Evolutionary conservation across 2,797 vertebrate genomes (phyloP).

Genomic region (Balearica regulorum): DNA sequence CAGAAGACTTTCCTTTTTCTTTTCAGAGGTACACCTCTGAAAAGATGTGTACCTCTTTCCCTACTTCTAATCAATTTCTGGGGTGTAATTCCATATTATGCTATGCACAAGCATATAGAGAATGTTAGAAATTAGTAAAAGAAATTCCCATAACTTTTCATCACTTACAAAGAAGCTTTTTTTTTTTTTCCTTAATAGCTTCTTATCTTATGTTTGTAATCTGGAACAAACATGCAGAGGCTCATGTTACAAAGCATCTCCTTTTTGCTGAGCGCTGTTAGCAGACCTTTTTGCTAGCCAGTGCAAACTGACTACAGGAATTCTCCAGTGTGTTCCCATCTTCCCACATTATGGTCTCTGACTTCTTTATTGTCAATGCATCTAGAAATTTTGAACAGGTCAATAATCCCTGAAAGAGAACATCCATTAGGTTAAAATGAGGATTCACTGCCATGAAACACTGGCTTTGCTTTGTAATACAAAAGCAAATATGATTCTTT

Average conservation of each 20-base stretch:
- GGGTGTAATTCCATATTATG: neutral
- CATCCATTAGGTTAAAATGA: neutral
- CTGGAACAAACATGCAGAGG: neutral
- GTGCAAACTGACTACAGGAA: neutral
- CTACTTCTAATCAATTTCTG: slow-evolving; percentile 7
- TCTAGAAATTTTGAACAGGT: neutral
- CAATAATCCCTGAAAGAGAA: neutral
- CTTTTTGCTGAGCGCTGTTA: neutral
- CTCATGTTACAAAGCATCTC: neutral
- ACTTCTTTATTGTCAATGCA: neutral
- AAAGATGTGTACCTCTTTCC: neutral
- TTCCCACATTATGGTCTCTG: neutral
- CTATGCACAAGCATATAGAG: neutral
- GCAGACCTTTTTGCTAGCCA: neutral
- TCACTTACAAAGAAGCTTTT: neutral
- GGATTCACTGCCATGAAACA: neutral
- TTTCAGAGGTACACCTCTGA: neutral
- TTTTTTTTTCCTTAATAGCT: neutral
- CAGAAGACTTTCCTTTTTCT: neutral
- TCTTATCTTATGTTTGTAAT: neutral
- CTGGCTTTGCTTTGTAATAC: neutral
- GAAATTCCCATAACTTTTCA: neutral
- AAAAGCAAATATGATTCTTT: neutral
- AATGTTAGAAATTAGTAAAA: slow-evolving; percentile 10
- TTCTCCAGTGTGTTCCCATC: neutral